phyloP scores from a whole-genome alignment of 2,888 invertebrate species.

The Gastracanthus pulcherrimus region DNA sequence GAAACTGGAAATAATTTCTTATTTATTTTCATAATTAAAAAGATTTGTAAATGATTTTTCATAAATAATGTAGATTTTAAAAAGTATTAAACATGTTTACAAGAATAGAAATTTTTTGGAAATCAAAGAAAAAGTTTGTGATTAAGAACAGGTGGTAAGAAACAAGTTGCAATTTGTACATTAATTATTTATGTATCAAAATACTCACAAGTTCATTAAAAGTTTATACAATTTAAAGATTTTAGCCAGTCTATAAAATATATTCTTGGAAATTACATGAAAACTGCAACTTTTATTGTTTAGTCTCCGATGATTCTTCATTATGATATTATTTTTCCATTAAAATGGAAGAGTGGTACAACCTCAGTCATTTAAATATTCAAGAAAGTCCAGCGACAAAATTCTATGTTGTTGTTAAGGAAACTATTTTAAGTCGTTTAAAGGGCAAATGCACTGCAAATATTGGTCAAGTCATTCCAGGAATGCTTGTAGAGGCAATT shows the following conservation, averaged over 20 bases:
- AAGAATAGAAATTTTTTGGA: constrained; percentile 9
- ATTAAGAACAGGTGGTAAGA: not conserved
- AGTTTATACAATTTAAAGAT: not conserved
- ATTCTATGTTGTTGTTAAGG: constrained; percentile 40
- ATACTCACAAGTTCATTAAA: not conserved
- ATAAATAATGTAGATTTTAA: too few relatives aligned
- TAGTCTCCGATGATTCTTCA: not conserved
- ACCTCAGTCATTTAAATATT: constrained; percentile 28
- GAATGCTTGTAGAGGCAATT: constrained; percentile 69
- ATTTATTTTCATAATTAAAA: too few relatives aligned
- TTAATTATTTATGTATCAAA: not conserved
- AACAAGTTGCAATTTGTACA: not conserved
- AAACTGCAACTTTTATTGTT: not conserved
- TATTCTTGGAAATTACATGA: not conserved
- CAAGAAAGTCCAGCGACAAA: constrained; percentile 3
- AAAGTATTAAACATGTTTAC: too few relatives aligned
- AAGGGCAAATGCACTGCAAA: constrained; percentile 34
- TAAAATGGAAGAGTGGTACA: constrained; percentile 52
- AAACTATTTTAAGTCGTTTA: constrained; percentile 36
- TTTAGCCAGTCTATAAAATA: not conserved
- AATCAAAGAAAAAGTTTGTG: constrained; percentile 8
- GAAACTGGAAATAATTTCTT: too few relatives aligned
- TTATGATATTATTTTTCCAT: constrained; percentile 4
- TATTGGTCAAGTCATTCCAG: constrained; percentile 70
- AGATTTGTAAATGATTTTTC: too few relatives aligned